phyloP scores from a whole-genome alignment of 2,113 vertebrate genomes.

The Phalacrocorax brasilianus region DNA sequence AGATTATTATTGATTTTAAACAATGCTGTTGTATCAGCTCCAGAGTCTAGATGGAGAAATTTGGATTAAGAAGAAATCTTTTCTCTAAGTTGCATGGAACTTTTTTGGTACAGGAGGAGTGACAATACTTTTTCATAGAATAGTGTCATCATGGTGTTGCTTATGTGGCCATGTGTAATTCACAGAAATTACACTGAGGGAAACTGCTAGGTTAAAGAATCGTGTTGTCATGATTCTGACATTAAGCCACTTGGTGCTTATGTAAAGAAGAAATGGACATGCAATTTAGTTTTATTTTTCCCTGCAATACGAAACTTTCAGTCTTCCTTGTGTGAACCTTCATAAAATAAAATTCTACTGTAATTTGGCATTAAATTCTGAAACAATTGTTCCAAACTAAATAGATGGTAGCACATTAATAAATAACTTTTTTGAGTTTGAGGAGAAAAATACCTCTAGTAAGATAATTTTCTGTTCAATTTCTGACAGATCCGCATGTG shows the following conservation, averaged over 20 bases:
- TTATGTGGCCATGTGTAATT: not conserved
- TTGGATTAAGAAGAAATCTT: not conserved
- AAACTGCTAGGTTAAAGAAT: not conserved
- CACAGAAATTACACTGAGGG: not conserved
- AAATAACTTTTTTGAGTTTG: not conserved
- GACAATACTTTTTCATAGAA: not conserved
- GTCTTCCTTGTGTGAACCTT: not conserved
- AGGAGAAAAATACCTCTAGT: not conserved
- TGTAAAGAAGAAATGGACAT: not conserved
- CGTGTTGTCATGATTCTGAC: not conserved
- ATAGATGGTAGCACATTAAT: not conserved
- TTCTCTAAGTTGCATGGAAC: not conserved
- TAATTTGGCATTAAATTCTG: not conserved
- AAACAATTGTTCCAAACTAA: not conserved
- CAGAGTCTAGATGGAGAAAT: not conserved
- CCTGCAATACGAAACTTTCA: not conserved
- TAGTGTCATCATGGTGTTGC: not conserved
- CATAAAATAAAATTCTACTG: not conserved
- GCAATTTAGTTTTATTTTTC: not conserved
- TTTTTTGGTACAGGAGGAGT: not conserved
- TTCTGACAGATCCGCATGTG: not conserved
- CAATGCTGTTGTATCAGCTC: not conserved
- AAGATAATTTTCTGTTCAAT: not conserved
- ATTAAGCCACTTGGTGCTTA: not conserved
- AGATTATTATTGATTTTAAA: not conserved